These are phyloP conservation scores for Pholis gunnellus DNA, from an alignment of 2,113 vertebrate genomes.

Conservation along the genomic window DNA sequence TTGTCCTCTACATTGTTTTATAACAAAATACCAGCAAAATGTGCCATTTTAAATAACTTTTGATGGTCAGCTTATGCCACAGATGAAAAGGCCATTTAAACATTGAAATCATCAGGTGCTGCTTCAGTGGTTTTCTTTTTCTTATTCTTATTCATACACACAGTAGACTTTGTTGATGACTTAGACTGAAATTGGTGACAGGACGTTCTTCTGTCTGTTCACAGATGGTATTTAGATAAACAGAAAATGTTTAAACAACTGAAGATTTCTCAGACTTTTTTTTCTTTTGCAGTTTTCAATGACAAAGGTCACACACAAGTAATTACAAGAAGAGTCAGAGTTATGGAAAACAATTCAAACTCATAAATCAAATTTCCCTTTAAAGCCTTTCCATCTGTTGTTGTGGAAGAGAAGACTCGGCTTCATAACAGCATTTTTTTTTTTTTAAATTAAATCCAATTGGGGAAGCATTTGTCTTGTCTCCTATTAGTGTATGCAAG, in stretches of 20 bases:
- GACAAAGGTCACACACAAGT: not conserved
- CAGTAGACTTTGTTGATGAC: not conserved
- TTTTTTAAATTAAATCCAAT: conserved; percentile 5
- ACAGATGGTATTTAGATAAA: not conserved
- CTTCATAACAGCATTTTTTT: not conserved
- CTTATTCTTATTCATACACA: not conserved
- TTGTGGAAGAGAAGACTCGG: not conserved
- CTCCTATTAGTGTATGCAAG: not conserved
- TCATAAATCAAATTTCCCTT: conserved; percentile 2
- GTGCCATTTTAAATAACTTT: not conserved
- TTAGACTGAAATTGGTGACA: not conserved
- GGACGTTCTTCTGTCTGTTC: not conserved
- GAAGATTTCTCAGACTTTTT: not conserved
- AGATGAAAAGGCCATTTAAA: not conserved
- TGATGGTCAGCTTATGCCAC: not conserved
- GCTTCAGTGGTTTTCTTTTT: not conserved
- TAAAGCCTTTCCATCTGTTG: conserved; percentile 16
- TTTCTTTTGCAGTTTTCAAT: not conserved
- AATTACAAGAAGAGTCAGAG: not conserved
- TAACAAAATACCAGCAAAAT: not conserved
- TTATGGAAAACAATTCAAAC: conserved; percentile 9
- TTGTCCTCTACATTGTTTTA: not conserved
- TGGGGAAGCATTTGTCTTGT: not conserved
- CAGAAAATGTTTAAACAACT: not conserved
- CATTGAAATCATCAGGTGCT: not conserved